A percentile compares a stretch with the other conserved stretches of the same genome.
Conservation (phyloP, 2,797 vertebrate genomes). For the Alauda arvensis region DNA sequence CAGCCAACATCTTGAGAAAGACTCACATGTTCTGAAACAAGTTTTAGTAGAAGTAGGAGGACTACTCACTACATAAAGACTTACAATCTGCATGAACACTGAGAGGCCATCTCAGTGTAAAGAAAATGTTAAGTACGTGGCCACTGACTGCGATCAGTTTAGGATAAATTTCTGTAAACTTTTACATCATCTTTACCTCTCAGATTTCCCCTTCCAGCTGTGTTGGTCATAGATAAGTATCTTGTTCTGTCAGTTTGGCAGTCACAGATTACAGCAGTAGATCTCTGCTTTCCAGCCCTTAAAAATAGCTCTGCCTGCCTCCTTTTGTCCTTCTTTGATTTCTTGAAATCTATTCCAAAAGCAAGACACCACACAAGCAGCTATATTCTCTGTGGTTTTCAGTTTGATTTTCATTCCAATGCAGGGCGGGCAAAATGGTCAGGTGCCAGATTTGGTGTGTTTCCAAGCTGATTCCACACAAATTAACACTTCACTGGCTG, state of each 20-base stretch:
- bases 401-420: neutral
- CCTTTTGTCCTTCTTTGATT: neutral
- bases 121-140: neutral
- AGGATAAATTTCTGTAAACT: neutral
- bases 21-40: neutral
- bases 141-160: neutral
- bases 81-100: neutral
- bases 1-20: neutral
- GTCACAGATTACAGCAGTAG: neutral
- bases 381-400: neutral
- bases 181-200: neutral
- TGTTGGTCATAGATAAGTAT: neutral
- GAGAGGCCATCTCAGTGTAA: neutral
- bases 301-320: neutral
- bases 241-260: neutral
- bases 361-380: neutral
- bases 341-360: neutral
- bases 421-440: neutral
- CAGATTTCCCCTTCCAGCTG: neutral
- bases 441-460: neutral
- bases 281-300: neutral
- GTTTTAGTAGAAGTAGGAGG: neutral
- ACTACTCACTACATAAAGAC: neutral
- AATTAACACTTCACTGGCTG: slow-evolving; percentile 3
- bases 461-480: neutral